phyloP scores from a whole-genome alignment of 2,797 vertebrate species.

The Notoglanidium macrostoma region DNA sequence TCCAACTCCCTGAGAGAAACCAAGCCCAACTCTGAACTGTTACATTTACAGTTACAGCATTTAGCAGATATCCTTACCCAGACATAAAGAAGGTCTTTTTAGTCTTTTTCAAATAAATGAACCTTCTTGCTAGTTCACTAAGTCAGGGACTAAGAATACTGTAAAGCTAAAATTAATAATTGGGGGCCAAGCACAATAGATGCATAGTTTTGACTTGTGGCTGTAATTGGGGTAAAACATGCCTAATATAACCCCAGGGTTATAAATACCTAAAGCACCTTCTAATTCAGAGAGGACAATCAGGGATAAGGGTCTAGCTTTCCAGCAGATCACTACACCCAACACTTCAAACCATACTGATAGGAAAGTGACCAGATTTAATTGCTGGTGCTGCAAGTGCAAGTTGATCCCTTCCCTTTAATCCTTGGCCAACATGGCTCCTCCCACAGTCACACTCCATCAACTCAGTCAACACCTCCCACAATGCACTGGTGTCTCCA shows the following conservation, averaged over 20 bases:
- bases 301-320: conserved; percentile 3
- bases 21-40: not conserved
- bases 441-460: not conserved
- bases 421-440: conserved; percentile 1
- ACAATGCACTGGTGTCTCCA: conserved; percentile 15
- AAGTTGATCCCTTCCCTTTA: conserved; percentile 15
- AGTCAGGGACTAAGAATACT: not conserved
- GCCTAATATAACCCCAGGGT: not conserved
- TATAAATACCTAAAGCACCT: not conserved
- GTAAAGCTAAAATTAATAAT: not conserved
- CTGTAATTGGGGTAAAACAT: not conserved
- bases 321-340: not conserved
- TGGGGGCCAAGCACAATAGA: not conserved
- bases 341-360: not conserved
- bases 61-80: not conserved
- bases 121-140: not conserved
- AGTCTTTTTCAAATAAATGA: not conserved
- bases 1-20: not conserved
- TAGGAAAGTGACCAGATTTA: not conserved
- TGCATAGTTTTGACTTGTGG: not conserved
- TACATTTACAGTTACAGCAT: not conserved
- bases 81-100: not conserved
- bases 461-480: conserved; percentile 11
- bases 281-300: not conserved
- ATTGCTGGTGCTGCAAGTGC: not conserved